Conservation (phyloP, 2,888 invertebrate genomes). For the Drosophila dives region DNA sequence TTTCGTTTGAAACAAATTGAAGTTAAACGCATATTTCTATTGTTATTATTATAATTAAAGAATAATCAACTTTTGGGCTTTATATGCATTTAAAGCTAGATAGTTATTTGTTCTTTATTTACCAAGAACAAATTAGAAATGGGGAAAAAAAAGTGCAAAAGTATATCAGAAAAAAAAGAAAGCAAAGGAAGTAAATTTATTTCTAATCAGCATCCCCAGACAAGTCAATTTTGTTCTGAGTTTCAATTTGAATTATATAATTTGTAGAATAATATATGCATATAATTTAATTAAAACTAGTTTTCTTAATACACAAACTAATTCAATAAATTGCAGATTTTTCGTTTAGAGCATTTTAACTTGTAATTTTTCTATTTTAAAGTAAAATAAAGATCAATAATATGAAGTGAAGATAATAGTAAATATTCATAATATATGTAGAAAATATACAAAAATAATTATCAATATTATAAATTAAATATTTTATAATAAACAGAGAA, state of each 20-base stretch:
- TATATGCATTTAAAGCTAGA: not conserved
- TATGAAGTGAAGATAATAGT: not conserved
- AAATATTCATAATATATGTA: not conserved
- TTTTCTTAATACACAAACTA: no score
- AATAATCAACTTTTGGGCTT: not conserved
- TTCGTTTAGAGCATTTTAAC: no score
- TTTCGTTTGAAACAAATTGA: not conserved
- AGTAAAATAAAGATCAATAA: not conserved
- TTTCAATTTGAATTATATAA: not conserved
- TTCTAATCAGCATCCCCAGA: not conserved
- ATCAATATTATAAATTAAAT: not conserved
- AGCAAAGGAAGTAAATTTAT: not conserved
- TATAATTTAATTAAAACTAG: not conserved
- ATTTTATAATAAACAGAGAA: not conserved
- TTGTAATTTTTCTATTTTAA: not conserved
- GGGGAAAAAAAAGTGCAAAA: not conserved
- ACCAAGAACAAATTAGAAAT: not conserved
- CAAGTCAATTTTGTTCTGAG: not conserved
- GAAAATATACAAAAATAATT: not conserved
- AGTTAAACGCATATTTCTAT: not conserved
- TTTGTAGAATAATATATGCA: not conserved
- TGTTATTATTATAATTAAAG: not conserved
- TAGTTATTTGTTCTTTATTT: not conserved
- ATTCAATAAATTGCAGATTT: no score
- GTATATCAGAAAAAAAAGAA: no score